Base-by-base conservation (phyloP, 2,888 invertebrate species). In the Nebria brevicollis region DNA sequence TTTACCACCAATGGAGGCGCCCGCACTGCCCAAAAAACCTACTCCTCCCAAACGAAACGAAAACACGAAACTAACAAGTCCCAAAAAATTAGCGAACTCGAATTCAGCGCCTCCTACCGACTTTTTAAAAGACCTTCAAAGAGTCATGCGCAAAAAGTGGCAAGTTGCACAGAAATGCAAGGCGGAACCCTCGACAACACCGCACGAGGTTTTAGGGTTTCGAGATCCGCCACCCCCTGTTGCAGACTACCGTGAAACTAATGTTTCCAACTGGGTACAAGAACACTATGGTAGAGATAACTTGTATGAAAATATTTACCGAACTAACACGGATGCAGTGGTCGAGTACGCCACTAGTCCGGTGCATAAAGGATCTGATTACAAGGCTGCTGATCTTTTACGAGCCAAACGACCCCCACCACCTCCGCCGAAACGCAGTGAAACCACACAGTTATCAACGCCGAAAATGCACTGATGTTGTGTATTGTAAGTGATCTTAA, bases 81-180 rank as follows among this genome's bases (percentile, higher is more conserved):
- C 95, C 3, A 95, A 95, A 87, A 94, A 95, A 85, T 88, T 95
- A 42, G 92, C 93, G 0, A 95, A 95, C 82, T 93, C 93, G 0
- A 91, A 92, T 82, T 93, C 94, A 84, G 94, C 94, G 85, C 95
- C 95, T 2, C 95, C 95, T 0, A 93, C 93, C 41, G 95, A 95
- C 82, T 97, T 97, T 86, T 90, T 97, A 72, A 95, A 95, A 87
- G 97, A 97, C 88, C 90, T 97, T 74, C 97, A 97, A 87, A 91
- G 97, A 77, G 97, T 97, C 0, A 97, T 97, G 96, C 92, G 96
- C 84, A 97, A 97, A 87, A 97, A 97, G 86, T 96, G 96, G 96
- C 96, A 96, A 86, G 96, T 97, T 0, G 97, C 97, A 2, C 97
- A 97, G 86, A 97, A 97, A 87, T 96, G 97, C 87, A 96, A 96